Evolutionary conservation across 1,140 invertebrate genomes (phyloP).

Genomic region (Oscheius sp.): DNA sequence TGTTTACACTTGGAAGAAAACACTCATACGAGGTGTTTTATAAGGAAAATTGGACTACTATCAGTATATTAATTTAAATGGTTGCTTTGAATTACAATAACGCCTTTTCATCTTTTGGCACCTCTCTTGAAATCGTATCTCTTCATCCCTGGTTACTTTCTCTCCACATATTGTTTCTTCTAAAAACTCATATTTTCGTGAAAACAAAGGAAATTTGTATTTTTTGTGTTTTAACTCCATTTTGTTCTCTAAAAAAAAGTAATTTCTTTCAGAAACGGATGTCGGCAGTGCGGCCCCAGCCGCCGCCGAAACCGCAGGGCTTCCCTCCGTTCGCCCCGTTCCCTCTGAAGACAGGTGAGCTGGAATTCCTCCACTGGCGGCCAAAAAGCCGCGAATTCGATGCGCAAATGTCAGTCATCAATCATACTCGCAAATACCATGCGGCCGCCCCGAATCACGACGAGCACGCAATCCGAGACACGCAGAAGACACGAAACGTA

Average conservation of each 20-base stretch:
- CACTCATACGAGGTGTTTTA: too few relatives aligned
- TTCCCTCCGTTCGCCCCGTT: neutral
- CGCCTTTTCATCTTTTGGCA: neutral
- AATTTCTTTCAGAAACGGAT: neutral
- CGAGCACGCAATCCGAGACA: too few relatives aligned
- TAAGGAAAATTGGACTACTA: too few relatives aligned
- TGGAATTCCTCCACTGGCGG: neutral
- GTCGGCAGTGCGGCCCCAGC: neutral
- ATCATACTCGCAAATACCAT: neutral
- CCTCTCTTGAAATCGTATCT: neutral
- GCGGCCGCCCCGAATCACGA: too few relatives aligned
- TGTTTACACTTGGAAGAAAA: too few relatives aligned
- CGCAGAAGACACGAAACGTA: too few relatives aligned
- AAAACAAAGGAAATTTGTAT: too few relatives aligned
- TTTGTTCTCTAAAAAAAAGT: neutral
- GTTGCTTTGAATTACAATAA: too few relatives aligned
- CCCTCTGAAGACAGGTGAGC: neutral
- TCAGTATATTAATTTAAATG: too few relatives aligned
- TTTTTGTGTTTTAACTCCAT: too few relatives aligned
- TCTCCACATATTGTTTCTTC: neutral
- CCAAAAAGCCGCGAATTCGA: neutral
- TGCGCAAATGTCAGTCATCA: neutral
- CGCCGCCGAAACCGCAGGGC: neutral
- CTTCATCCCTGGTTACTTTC: neutral
- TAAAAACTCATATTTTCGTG: too few relatives aligned